Evolutionary conservation across 1,140 invertebrate species (phyloP), one percentile per base, ranked within the genome.

Genomic region (Helicoverpa armigera): DNA sequence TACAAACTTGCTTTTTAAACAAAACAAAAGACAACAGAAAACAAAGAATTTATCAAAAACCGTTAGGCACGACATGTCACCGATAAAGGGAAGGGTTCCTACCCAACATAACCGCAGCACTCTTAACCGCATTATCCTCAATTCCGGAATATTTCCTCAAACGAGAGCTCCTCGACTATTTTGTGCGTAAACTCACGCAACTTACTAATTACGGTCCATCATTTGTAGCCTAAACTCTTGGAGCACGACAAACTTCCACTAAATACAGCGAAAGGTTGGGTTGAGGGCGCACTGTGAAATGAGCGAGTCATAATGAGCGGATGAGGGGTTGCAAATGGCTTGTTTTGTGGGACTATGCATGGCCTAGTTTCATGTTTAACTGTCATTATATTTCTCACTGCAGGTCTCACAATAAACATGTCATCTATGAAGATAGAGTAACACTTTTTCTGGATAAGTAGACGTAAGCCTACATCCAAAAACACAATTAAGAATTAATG

Each of bases 131-230:
- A 63, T 76, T 76, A 76, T 76, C 60, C 74, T 48, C 74, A 76
- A 76, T 76, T 63, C 74, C 51, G 43, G 74, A 51, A 76, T 76
- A 76, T 76, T 76, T 65, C 60, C 58, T 48, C 58, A 23, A 60
- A 48, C 60, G 60, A 65, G 60, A 43, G 60, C 56, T 75, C n/a
- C 58, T 31, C 61, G 65, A 53, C 76, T 65, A 79, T 79, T 70
- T 69, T 70, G 76, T 79, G 48, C 70, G 82, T 67, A 35, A 81
- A 78, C 75, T 80, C 63, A 80, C 67, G 79, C 79, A 73, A 75
- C 53, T 76, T 78, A 54, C 75, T 83, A 87, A 85, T 87, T 85
- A 87, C 79, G 79, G 72, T 50, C 82, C 83, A 83, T 85, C 83
- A 86, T 79, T 85, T 84, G 84, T 83, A 79, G 65, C 73, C 79